Evolutionary conservation across 2,888 invertebrate species (phyloP).

Genomic region (Autographa gamma): DNA sequence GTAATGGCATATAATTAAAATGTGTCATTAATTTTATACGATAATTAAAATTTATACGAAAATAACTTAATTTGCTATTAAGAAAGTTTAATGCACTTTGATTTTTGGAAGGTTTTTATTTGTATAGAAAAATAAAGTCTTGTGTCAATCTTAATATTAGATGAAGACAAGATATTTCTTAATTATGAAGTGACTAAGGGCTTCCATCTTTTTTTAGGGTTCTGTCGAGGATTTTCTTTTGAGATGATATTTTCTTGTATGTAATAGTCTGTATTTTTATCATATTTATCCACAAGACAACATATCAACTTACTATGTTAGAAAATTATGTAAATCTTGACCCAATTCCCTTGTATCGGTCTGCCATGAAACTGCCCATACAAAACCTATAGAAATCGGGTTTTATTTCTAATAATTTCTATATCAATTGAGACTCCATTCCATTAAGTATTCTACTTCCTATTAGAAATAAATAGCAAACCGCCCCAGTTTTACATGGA

Average conservation of each 20-base stretch:
- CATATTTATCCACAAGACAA: neutral
- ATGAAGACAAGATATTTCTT: too few relatives aligned
- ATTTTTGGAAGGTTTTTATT: too few relatives aligned
- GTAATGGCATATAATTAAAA: neutral
- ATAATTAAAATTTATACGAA: too few relatives aligned
- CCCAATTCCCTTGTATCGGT: neutral
- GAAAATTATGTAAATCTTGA: neutral
- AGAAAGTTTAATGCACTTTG: too few relatives aligned
- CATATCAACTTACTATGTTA: neutral
- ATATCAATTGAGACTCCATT: constrained; percentile 14
- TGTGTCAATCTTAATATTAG: too few relatives aligned
- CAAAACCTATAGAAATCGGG: neutral
- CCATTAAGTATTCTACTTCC: constrained; percentile 20
- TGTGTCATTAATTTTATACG: neutral
- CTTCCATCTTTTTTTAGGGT: too few relatives aligned
- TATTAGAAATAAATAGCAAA: constrained; percentile 10
- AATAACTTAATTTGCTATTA: too few relatives aligned
- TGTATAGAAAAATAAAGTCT: too few relatives aligned
- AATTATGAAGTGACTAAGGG: too few relatives aligned
- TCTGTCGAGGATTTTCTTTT: too few relatives aligned
- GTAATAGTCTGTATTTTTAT: neutral
- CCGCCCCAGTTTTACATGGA: too few relatives aligned
- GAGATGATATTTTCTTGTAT: too few relatives aligned
- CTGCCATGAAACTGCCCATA: neutral
- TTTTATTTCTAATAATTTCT: constrained; percentile 14